A percentile compares a stretch with the other conserved stretches of the same genome.
Evolutionary conservation across 1,140 invertebrate genomes (phyloP).

Genomic region (Harlomillsia oculata): DNA sequence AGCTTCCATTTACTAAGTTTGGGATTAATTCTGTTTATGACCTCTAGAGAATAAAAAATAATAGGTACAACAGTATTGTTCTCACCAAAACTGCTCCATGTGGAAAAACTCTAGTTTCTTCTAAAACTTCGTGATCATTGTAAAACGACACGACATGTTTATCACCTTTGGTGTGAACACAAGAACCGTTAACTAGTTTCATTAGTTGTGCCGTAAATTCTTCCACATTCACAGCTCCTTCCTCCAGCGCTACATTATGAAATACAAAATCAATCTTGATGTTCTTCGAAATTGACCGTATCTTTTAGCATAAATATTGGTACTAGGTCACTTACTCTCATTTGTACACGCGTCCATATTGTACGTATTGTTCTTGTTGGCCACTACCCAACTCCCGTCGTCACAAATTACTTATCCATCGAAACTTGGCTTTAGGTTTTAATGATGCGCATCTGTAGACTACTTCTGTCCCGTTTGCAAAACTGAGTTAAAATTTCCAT

Average conservation of each 20-base stretch:
- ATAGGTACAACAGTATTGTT: too few species aligned
- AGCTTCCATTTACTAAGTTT: too few species aligned
- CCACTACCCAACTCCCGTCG: conserved; percentile 70
- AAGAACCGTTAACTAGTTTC: conserved; percentile 55
- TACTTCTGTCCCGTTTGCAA: conserved; percentile 67
- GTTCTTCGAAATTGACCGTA: too few species aligned
- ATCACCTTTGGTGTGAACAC: conserved; percentile 62
- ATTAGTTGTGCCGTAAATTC: background rate
- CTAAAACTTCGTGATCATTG: conserved; percentile 62
- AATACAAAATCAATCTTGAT: too few species aligned
- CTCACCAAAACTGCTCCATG: conserved; percentile 60
- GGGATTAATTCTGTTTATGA: too few species aligned
- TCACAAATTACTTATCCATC: conserved; percentile 49
- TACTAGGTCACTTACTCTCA: too few species aligned
- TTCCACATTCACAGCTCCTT: background rate
- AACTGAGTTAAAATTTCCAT: too few species aligned
- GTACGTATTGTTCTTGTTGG: too few species aligned
- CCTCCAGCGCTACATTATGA: too few species aligned
- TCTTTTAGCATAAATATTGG: too few species aligned
- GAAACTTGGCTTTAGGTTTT: conserved; percentile 37
- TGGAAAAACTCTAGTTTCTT: conserved; percentile 64
- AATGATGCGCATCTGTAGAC: conserved; percentile 68
- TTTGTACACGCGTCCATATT: too few species aligned
- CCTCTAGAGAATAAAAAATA: too few species aligned
- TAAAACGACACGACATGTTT: conserved; percentile 68